Percentiles rank a stretch among this genome's conserved stretches.
Conservation (phyloP, 1,140 invertebrate species). For the Colletes latitarsis region DNA sequence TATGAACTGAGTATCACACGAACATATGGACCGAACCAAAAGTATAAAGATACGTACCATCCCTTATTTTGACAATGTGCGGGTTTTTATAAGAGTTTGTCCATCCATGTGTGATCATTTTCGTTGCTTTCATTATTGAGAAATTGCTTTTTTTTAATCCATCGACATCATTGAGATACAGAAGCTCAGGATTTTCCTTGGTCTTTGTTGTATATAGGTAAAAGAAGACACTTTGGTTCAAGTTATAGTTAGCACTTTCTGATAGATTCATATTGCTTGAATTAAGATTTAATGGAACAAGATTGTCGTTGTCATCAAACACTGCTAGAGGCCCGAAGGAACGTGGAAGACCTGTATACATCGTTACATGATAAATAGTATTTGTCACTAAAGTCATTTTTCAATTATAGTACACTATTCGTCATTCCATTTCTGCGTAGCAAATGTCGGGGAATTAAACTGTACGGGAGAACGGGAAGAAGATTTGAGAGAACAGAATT, state of each 20-base stretch:
- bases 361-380: no score
- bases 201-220: conserved; percentile 59
- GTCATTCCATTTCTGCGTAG: no score
- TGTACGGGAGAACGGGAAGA: no score
- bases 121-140: conserved; percentile 72
- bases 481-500: no score
- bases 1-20: no score
- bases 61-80: conserved; percentile 65
- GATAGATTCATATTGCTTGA: not conserved
- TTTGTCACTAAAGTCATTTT: no score
- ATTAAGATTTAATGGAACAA: conserved; percentile 15
- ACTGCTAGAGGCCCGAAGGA: conserved; percentile 10
- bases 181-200: conserved; percentile 68
- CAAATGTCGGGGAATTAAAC: no score
- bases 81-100: conserved; percentile 73
- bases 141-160: conserved; percentile 79
- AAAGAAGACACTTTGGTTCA: conserved; percentile 49
- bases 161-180: conserved; percentile 73
- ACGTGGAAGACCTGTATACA: no score
- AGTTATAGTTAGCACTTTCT: not conserved
- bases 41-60: conserved; percentile 64
- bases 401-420: no score
- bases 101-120: conserved; percentile 82
- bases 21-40: no score
- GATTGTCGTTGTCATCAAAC: conserved; percentile 50